These are phyloP conservation scores for Megaceryle torquata DNA, from an alignment of 2,113 vertebrate species.

Conservation along the genomic window DNA sequence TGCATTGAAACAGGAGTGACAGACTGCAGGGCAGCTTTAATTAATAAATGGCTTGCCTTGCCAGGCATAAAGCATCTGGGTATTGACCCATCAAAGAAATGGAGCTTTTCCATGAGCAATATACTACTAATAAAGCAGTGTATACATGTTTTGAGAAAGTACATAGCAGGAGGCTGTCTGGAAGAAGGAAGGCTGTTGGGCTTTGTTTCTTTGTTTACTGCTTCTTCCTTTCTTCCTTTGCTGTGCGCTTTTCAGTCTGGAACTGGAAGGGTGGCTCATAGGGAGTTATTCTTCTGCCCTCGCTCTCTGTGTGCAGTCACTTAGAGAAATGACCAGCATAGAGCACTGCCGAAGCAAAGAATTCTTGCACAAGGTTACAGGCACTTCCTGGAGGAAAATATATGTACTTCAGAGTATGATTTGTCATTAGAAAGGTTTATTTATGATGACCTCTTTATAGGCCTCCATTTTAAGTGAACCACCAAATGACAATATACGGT, in stretches of 20 bases:
- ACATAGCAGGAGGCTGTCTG: not conserved
- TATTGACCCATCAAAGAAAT: not conserved
- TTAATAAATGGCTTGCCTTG: conserved; percentile 32
- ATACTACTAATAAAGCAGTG: not conserved
- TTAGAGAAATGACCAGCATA: not conserved
- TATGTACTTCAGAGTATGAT: not conserved
- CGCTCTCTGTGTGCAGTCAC: not conserved
- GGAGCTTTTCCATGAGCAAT: not conserved
- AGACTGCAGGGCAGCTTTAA: conserved; percentile 33
- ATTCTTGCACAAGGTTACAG: not conserved
- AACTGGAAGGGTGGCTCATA: not conserved
- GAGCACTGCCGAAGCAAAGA: not conserved
- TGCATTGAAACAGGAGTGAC: conserved; percentile 11
- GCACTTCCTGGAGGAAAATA: not conserved
- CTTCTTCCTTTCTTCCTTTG: not conserved
- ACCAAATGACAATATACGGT: not conserved
- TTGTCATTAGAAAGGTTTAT: not conserved
- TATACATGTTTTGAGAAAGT: not conserved
- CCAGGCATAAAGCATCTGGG: not conserved
- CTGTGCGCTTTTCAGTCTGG: not conserved
- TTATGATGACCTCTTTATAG: not conserved
- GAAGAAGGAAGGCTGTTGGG: not conserved
- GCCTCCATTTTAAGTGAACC: not conserved
- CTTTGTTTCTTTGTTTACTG: conserved; percentile 15
- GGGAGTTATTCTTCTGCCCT: not conserved